phyloP scores from a whole-genome alignment of 1,140 invertebrate species.

The Diabrotica undecimpunctata region DNA sequence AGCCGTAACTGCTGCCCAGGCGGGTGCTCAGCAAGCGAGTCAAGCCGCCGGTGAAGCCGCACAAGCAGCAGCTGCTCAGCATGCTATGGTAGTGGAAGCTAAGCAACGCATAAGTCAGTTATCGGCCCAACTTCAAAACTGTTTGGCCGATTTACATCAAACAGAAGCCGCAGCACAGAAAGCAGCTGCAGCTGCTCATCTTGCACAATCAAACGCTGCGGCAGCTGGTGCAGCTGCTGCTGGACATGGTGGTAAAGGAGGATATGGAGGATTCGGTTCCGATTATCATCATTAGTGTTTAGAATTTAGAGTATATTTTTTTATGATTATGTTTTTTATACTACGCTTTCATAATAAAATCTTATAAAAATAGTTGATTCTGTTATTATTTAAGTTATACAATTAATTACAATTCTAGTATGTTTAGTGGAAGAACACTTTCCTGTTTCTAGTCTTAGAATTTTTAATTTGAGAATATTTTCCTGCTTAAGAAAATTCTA shows the following conservation, averaged over 20 bases:
- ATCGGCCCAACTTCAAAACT: conserved; percentile 26
- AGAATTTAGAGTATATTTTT: not conserved
- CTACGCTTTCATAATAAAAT: too few species aligned
- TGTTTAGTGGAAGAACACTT: too few species aligned
- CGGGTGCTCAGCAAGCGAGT: conserved; percentile 24
- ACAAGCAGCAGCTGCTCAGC: conserved; percentile 31
- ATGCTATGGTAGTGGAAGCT: conserved; percentile 33
- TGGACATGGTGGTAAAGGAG: not conserved
- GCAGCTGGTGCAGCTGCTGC: conserved; percentile 8
- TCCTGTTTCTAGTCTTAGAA: too few species aligned
- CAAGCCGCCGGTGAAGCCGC: conserved; percentile 33
- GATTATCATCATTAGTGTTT: not conserved
- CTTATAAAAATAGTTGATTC: too few species aligned
- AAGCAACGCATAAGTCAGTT: conserved; percentile 29
- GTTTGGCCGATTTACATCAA: conserved; percentile 27
- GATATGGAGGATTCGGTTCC: not conserved
- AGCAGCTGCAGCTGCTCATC: conserved; percentile 8
- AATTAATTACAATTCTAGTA: too few species aligned
- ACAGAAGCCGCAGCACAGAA: conserved; percentile 26
- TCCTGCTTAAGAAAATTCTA: too few species aligned
- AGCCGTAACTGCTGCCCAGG: conserved; percentile 32
- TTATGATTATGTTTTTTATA: not conserved
- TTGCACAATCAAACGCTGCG: conserved; percentile 13
- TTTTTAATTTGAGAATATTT: too few species aligned
- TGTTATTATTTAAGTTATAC: too few species aligned